Percentiles rank a stretch among this genome's conserved stretches.
phyloP scores from a whole-genome alignment of 1,140 invertebrate genomes.

The Ceratosolen solmsi region DNA sequence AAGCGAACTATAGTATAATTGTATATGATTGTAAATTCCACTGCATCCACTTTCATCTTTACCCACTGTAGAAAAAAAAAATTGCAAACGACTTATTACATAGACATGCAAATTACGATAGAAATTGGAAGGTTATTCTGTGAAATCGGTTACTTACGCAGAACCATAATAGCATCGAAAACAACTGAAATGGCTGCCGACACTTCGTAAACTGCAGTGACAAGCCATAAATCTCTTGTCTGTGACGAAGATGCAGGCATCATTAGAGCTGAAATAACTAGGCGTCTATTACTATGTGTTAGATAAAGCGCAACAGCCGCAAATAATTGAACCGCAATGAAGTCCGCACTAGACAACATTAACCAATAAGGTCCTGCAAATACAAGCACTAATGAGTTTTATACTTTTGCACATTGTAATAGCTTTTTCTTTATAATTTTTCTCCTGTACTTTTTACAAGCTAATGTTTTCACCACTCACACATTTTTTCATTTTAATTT shows the following conservation, averaged over 20 bases:
- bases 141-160: conserved; percentile 65
- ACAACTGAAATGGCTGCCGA: conserved; percentile 72
- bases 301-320: conserved; percentile 73
- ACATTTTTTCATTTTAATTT: too few species aligned
- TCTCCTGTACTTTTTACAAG: too few species aligned
- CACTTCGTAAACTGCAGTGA: conserved; percentile 73
- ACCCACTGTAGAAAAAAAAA: conserved; percentile 74
- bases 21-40: conserved; percentile 73
- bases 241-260: conserved; percentile 64
- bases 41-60: conserved; percentile 73
- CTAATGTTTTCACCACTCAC: too few species aligned
- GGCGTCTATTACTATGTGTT: conserved; percentile 72
- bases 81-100: conserved; percentile 37
- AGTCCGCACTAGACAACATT: conserved; percentile 73
- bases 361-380: conserved; percentile 75
- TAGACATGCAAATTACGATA: not conserved
- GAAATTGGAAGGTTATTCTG: not conserved
- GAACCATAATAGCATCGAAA: conserved; percentile 73
- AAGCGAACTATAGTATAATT: conserved; percentile 72
- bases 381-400: conserved; percentile 16
- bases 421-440: too few species aligned
- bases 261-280: conserved; percentile 70
- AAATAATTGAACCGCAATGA: conserved; percentile 75
- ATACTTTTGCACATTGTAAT: too few species aligned
- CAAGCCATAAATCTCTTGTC: conserved; percentile 74